Base-by-base conservation (phyloP, 2,888 invertebrate genomes). In the Caenorhabditis zanzibari region DNA sequence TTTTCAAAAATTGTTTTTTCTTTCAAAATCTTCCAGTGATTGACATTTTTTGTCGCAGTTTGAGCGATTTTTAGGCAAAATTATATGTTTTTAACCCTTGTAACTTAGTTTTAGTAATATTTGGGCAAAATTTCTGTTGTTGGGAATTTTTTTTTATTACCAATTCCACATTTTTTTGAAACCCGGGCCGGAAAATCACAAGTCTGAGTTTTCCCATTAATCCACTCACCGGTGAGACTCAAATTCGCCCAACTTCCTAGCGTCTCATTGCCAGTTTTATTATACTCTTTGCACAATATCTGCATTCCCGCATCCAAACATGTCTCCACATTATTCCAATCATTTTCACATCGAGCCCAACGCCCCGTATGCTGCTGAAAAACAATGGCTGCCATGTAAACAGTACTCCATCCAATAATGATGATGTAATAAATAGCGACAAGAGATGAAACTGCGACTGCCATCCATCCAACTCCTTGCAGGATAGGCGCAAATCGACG, bases 341-440 rank as follows among this genome's bases (percentile, higher is more conserved):
- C 24, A 24, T 85, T 84, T 5, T 61, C 72, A 72, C 87, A 87
- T 12, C 32, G 32, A 19, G 69, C 84, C 87, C 87, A 87, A 4
- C 35, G 7, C 3, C n/a, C 19, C 24, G 71, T 79, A 24, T 84
- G 66, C 7, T 76, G 82, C 19, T 38, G 38, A 38, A 26, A 61
- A 14, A 79, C 28, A 24, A 86, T 69, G 26, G 66, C 68, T 2
- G 54, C 56, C 41, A 87, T 73, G 93, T 97, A 97, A 93, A 96
- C 97, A 91, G 97, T 95, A 72, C 96, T 95, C 95, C 97, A 97
- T 83, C 96, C 96, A 93, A 97, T 96, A 93, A 97, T 96, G 89
- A 97, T 96, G 93, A 96, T 96, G 93, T 97, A 97, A 93, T 97
- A 97, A 71, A 97, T 96, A 88, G 96, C 96, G 95, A 97, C 96